Percentiles rank a stretch among this genome's conserved stretches.
Conservation (phyloP, 2,113 vertebrate species). For the Petaurus breviceps region DNA sequence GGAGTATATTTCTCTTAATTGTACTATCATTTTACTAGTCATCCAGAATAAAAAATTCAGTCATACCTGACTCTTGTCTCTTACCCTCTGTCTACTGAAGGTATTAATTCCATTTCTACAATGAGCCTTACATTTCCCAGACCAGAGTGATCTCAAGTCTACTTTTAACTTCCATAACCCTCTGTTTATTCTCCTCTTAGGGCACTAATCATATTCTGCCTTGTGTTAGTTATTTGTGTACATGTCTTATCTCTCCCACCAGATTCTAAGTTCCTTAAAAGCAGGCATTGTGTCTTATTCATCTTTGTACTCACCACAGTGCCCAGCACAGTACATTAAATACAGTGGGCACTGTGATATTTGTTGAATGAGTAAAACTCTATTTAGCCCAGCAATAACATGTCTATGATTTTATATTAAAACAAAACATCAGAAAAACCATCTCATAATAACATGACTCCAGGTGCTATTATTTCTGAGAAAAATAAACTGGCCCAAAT, state of each 20-base stretch:
- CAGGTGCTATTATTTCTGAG: accelerated
- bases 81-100: background rate
- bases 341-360: background rate
- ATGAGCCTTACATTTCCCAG: background rate
- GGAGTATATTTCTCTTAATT: background rate
- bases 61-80: background rate
- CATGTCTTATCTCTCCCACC: background rate
- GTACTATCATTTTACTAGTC: background rate
- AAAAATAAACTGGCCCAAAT: background rate
- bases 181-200: background rate
- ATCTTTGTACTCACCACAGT: background rate
- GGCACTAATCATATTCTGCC: background rate
- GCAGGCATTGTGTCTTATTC: background rate
- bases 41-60: background rate
- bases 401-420: background rate
- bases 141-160: background rate
- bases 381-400: background rate
- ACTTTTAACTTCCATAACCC: background rate
- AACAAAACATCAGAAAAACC: background rate
- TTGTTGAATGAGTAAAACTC: background rate
- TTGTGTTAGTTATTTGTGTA: background rate
- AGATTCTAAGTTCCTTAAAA: background rate
- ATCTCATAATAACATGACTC: background rate
- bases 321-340: background rate
- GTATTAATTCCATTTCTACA: background rate